Percentiles rank a stretch among this genome's conserved stretches.
These are phyloP conservation scores for Neodiprion fabricii DNA, from an alignment of 1,140 invertebrate genomes.

Conservation along the genomic window DNA sequence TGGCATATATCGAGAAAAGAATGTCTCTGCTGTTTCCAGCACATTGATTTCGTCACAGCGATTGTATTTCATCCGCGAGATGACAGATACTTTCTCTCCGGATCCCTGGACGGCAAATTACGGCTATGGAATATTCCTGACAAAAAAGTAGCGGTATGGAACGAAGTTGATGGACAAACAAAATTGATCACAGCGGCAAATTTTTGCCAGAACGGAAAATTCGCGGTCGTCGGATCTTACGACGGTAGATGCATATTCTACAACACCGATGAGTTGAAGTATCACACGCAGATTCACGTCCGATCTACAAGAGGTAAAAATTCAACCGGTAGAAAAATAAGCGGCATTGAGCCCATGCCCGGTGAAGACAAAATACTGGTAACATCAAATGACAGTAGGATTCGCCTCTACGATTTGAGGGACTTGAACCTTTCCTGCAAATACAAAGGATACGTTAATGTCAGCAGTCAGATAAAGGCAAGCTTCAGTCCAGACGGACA, in stretches of 20 bases:
- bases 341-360: conserved; percentile 96
- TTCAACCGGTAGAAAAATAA: conserved; percentile 93
- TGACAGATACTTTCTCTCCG: conserved; percentile 94
- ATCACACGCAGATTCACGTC: conserved; percentile 97
- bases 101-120: conserved; percentile 95
- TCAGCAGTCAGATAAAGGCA: conserved; percentile 97
- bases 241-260: conserved; percentile 99
- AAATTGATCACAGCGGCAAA: conserved; percentile 98
- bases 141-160: conserved; percentile 97
- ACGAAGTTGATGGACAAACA: conserved; percentile 92
- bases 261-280: conserved; percentile 96
- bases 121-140: conserved; percentile 98
- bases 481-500: conserved; percentile 96
- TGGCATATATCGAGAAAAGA: conserved; percentile 98
- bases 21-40: conserved; percentile 98
- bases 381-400: conserved; percentile 97
- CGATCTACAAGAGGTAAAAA: conserved; percentile 94
- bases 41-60: conserved; percentile 98
- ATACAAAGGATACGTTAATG: conserved; percentile 94
- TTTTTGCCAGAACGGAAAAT: conserved; percentile 97
- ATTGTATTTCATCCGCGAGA: conserved; percentile 98
- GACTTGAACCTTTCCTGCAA: conserved; percentile 97
- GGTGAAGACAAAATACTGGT: conserved; percentile 97
- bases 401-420: conserved; percentile 94
- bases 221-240: conserved; percentile 97